phyloP scores from a whole-genome alignment of 2,797 vertebrate species.

The Pristis pectinata region DNA sequence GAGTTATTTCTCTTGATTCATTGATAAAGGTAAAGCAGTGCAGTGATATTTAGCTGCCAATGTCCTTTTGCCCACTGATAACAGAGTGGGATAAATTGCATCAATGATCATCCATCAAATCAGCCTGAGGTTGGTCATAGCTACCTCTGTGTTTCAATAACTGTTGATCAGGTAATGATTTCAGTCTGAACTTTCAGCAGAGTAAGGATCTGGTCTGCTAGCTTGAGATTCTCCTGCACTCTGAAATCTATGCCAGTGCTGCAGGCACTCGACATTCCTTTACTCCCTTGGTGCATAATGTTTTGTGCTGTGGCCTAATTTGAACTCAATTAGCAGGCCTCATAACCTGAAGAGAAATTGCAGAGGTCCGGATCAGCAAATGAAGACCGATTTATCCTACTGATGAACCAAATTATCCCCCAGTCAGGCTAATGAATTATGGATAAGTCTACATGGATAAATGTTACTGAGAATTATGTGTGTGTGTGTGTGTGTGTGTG shows the following conservation, averaged over 20 bases:
- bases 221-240: constrained; percentile 39
- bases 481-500: too few species aligned
- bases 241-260: constrained; percentile 40
- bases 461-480: background rate
- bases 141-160: constrained; percentile 45
- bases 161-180: constrained; percentile 47
- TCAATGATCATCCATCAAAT: constrained; percentile 51
- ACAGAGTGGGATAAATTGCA: constrained; percentile 47
- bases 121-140: constrained; percentile 47
- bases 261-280: constrained; percentile 17
- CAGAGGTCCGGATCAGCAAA: constrained; percentile 46
- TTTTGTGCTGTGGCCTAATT: constrained; percentile 31
- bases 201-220: constrained; percentile 44
- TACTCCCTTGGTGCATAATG: constrained; percentile 26
- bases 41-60: constrained; percentile 44
- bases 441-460: constrained; percentile 52
- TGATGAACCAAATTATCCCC: constrained; percentile 47
- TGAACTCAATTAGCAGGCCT: constrained; percentile 42
- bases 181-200: constrained; percentile 49
- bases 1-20: background rate
- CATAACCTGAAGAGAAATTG: constrained; percentile 41
- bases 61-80: constrained; percentile 49
- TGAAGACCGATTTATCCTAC: constrained; percentile 45
- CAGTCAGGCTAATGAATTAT: constrained; percentile 59
- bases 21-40: background rate